A percentile compares a stretch with the other conserved stretches of the same genome.
Conservation (phyloP, 2,113 vertebrate species). For the Meleagris gallopavo region DNA sequence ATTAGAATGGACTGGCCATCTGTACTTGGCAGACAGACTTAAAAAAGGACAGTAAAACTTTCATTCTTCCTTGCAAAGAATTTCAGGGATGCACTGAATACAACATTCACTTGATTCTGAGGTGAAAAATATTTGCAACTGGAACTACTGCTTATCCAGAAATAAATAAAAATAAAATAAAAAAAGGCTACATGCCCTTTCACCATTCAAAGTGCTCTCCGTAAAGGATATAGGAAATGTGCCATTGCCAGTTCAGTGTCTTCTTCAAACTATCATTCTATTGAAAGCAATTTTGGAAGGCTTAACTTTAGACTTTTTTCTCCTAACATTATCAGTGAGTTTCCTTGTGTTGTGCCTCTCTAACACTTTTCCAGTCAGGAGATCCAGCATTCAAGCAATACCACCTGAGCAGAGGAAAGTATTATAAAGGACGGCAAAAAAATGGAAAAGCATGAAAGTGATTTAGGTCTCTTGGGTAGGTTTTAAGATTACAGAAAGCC, state of each 20-base stretch:
- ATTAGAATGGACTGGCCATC: neutral
- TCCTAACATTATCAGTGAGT: neutral
- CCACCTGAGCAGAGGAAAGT: neutral
- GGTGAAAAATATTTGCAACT: neutral
- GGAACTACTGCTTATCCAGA: neutral
- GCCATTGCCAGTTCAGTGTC: neutral
- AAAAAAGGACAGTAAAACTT: neutral
- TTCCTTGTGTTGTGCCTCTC: neutral
- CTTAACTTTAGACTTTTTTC: slow-evolving; percentile 13
- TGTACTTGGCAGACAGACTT: neutral
- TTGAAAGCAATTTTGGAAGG: slow-evolving; percentile 19
- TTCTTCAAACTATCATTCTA: neutral
- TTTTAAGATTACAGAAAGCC: neutral
- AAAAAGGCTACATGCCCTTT: neutral
- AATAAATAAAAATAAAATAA: neutral
- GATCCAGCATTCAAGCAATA: neutral
- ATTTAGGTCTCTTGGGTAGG: neutral
- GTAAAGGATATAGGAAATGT: neutral
- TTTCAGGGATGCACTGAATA: neutral
- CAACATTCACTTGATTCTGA: neutral
- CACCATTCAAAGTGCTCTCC: neutral
- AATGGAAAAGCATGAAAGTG: neutral
- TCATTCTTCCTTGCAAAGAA: neutral
- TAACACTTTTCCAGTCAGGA: neutral
- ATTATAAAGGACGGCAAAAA: neutral